These are phyloP conservation scores for Dolichallabes microphthalmus DNA, from an alignment of 2,113 vertebrate species.

Conservation along the genomic window DNA sequence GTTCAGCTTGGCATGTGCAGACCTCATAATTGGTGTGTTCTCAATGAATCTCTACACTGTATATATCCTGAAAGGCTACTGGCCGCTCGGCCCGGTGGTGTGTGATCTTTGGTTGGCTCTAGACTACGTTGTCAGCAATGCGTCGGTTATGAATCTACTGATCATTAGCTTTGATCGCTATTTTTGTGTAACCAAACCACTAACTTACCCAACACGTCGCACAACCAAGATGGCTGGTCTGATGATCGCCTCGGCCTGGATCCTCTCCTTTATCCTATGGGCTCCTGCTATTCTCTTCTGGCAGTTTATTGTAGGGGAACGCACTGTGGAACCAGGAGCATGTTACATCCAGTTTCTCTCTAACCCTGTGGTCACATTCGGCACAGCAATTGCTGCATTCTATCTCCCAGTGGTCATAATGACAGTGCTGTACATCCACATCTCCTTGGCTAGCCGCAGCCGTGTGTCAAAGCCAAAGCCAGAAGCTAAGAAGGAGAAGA, in stretches of 20 bases:
- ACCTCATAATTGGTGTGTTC: conserved; percentile 93
- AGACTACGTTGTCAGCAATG: conserved; percentile 96
- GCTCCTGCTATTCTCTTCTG: conserved; percentile 97
- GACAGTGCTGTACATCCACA: conserved; percentile 95
- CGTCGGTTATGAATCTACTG: conserved; percentile 96
- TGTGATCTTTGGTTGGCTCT: conserved; percentile 96
- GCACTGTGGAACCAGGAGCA: conserved; percentile 84
- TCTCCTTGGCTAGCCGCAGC: conserved; percentile 94
- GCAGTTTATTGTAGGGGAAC: conserved; percentile 95
- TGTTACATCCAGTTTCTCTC: conserved; percentile 98
- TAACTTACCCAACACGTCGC: conserved; percentile 88
- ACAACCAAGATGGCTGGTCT: conserved; percentile 97
- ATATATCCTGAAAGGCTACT: conserved; percentile 95
- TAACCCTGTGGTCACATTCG: conserved; percentile 91
- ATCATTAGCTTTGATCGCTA: conserved; percentile 98
- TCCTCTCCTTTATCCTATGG: conserved; percentile 97
- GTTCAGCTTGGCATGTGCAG: conserved; percentile 93
- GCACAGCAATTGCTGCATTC: conserved; percentile 96
- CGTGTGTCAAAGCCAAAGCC: conserved; percentile 89
- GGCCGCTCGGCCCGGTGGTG: conserved; percentile 92
- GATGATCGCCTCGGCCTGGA: conserved; percentile 96
- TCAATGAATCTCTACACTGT: conserved; percentile 98
- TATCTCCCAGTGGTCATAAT: conserved; percentile 97
- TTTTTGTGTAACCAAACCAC: conserved; percentile 97
- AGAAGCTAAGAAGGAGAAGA: conserved; percentile 87